phyloP scores from a whole-genome alignment of 2,113 vertebrate species.

The Otis tarda region DNA sequence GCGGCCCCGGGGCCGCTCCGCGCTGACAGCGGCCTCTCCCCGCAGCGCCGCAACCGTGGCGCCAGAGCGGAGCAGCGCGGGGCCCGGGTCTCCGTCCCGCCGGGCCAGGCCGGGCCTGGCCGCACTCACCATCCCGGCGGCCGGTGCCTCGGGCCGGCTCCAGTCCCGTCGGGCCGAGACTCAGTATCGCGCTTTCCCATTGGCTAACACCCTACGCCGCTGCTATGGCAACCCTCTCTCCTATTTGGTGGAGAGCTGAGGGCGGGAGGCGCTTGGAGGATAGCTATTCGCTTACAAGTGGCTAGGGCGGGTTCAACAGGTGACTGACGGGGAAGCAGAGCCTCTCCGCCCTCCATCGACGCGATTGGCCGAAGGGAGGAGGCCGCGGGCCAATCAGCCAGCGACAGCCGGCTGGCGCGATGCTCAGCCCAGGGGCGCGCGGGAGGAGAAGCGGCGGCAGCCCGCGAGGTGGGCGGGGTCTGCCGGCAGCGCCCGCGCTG shows the following conservation, averaged over 20 bases:
- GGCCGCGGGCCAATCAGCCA: not conserved
- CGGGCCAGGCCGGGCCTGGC: not conserved
- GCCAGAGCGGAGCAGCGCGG: too few species aligned
- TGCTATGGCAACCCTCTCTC: not conserved
- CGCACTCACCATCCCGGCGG: not conserved
- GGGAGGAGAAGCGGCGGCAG: not conserved
- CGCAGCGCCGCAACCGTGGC: not conserved
- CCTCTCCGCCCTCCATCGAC: not conserved
- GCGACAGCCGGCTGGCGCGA: not conserved
- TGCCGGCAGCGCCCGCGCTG: fast-evolving
- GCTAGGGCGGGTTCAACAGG: fast-evolving
- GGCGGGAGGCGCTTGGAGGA: not conserved
- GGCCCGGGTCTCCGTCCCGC: too few species aligned
- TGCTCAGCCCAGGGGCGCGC: slow-evolving; percentile 23
- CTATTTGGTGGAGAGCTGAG: not conserved
- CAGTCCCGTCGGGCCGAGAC: fast-evolving
- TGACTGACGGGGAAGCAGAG: fast-evolving
- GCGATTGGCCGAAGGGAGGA: not conserved
- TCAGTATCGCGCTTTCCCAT: not conserved
- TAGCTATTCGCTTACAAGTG: not conserved
- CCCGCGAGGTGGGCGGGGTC: fast-evolving
- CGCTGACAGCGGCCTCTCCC: not conserved
- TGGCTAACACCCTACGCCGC: not conserved
- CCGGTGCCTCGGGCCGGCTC: not conserved
- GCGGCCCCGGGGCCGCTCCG: not conserved